phyloP scores from a whole-genome alignment of 2,113 vertebrate species.

The Gasterosteus aculeatus region DNA sequence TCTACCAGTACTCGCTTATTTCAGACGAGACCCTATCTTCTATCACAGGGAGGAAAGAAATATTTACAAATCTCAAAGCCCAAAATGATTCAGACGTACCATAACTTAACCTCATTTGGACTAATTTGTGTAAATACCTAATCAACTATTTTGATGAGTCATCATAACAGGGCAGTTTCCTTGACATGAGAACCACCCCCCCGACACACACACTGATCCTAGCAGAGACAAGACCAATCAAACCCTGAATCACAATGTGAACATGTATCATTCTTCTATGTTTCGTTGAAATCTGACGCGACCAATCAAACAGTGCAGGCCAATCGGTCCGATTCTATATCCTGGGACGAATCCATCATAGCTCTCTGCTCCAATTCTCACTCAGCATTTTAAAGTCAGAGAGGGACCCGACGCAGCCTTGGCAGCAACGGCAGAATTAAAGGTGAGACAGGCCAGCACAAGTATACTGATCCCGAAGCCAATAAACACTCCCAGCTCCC shows the following conservation, averaged over 20 bases:
- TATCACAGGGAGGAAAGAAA: conserved; percentile 17
- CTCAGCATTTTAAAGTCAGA: conserved; percentile 21
- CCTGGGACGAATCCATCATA: not conserved
- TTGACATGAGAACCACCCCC: no score
- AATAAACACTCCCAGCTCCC: conserved; percentile 69
- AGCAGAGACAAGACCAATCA: no score
- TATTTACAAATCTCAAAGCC: conserved; percentile 25
- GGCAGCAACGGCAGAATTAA: conserved; percentile 42
- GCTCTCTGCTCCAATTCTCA: not conserved
- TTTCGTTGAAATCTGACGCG: not conserved
- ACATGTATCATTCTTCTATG: not conserved
- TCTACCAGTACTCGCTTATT: not conserved
- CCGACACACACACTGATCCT: no score
- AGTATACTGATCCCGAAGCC: conserved; percentile 64
- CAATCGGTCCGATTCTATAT: not conserved
- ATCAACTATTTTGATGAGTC: not conserved
- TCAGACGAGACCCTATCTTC: conserved; percentile 8
- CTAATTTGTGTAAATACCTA: conserved; percentile 33
- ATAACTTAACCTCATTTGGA: conserved; percentile 11
- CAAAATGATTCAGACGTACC: not conserved
- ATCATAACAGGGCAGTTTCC: not conserved
- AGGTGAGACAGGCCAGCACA: conserved; percentile 45
- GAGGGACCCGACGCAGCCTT: conserved; percentile 25
- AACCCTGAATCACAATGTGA: not conserved
- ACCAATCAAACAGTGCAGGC: not conserved